phyloP scores from a whole-genome alignment of 2,797 vertebrate genomes.

The Anas flavirostris region DNA sequence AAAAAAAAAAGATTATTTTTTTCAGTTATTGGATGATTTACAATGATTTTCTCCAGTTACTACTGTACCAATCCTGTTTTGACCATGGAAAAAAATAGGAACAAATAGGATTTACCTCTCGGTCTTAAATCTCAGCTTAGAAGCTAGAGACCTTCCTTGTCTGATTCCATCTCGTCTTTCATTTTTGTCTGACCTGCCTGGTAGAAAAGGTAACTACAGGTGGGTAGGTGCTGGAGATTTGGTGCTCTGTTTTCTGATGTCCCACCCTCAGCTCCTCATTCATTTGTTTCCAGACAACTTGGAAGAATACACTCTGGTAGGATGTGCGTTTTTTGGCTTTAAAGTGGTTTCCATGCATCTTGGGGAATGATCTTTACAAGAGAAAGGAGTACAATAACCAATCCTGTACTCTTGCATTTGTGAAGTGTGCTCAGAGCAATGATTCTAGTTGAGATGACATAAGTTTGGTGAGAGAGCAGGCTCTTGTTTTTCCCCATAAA shows the following conservation, averaged over 20 bases:
- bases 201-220: background rate
- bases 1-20: too few species aligned
- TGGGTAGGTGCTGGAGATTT: background rate
- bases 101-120: background rate
- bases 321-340: background rate
- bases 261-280: background rate
- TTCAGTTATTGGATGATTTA: background rate
- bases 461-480: background rate
- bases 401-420: background rate
- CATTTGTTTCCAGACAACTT: background rate
- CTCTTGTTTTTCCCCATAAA: background rate
- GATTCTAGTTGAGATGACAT: background rate
- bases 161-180: background rate
- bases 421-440: background rate
- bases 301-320: background rate
- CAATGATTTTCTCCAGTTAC: background rate
- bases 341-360: background rate
- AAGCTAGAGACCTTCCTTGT: background rate
- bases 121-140: background rate
- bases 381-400: background rate
- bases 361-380: background rate
- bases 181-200: background rate
- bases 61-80: background rate
- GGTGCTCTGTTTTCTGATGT: background rate
- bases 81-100: background rate